Base-by-base conservation (phyloP, 2,888 invertebrate species). In the Homarus gammarus region DNA sequence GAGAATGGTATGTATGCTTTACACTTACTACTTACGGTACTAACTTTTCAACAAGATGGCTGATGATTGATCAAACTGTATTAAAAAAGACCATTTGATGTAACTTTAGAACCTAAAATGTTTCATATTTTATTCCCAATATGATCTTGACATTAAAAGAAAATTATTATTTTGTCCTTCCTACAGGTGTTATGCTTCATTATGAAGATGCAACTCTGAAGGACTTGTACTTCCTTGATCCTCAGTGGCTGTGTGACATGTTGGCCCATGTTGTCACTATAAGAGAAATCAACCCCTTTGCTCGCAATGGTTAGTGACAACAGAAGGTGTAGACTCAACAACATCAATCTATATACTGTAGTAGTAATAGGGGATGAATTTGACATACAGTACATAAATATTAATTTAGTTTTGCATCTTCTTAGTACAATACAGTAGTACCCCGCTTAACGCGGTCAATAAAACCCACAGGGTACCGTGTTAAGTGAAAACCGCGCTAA, bases 171-270 rank as follows among this genome's bases (percentile, higher is more conserved):
- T 12, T 22, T 18, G 12, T 22, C 22, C 12, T 64, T 84, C 38
- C n/a, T 31, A n/a, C 93, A 97, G 97, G 98, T 56, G 98, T 99
- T 1, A 95, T 99, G 12, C 95, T 99, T 1, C 98, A 98, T 94
- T 98, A 98, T 93, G 98, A 98, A 93, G 99, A 99, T 94, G 98
- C 98, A 0, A 97, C 98, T 0, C 94, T 99, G 1, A 97, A 98
- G 93, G 99, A 99, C 94, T 95, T 99, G 81, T 99, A 99, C 94
- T 99, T 99, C 94, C 94, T 99, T 73, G 97, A 99, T 94, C 99
- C 99, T 0, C 99, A 99, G 94, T 99, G 99, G 99, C 95, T 99
- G 70, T 99, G 99, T 94, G 99, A 99, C 94, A 97, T 99, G 95
- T 94, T 99, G 64, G 99, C 99, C 0, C 98, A 98, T 94, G 98